A percentile compares a stretch with the other conserved stretches of the same genome.
phyloP scores from a whole-genome alignment of 2,797 vertebrate species.

The Sardinella longiceps region DNA sequence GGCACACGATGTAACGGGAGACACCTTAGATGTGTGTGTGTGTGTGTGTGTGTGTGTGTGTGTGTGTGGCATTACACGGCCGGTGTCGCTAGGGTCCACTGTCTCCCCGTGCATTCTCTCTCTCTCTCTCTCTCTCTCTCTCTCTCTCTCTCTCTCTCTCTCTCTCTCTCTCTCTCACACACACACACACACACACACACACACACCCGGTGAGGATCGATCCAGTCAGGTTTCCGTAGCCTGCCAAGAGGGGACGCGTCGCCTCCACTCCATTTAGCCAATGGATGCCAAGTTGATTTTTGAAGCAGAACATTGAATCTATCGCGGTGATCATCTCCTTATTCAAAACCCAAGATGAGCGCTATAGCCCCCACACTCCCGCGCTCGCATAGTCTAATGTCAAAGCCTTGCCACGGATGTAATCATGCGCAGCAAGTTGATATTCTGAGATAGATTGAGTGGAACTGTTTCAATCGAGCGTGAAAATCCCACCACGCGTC shows the following conservation, averaged over 20 bases:
- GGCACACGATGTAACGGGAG: not conserved
- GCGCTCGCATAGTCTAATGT: not conserved
- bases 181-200: no score
- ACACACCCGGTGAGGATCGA: not conserved
- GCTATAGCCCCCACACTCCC: not conserved
- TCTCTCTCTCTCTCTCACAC: no score
- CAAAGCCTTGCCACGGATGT: not conserved
- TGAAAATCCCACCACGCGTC: not conserved
- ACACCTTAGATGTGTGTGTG: conserved; percentile 15
- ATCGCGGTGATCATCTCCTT: not conserved
- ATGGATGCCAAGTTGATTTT: not conserved
- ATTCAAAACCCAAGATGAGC: not conserved
- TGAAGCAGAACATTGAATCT: not conserved
- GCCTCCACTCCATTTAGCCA: not conserved
- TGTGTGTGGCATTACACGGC: not conserved
- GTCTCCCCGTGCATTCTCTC: conserved; percentile 18
- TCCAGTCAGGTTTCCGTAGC: not conserved
- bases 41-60: not conserved
- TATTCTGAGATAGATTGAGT: not conserved
- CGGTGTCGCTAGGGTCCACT: conserved; percentile 22
- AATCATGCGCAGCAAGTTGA: not conserved
- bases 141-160: no score
- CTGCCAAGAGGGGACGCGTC: not conserved
- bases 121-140: no score
- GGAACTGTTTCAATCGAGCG: conserved; percentile 5